Evolutionary conservation across 2,888 invertebrate species (phyloP).

Genomic region (Melieria picta): DNA sequence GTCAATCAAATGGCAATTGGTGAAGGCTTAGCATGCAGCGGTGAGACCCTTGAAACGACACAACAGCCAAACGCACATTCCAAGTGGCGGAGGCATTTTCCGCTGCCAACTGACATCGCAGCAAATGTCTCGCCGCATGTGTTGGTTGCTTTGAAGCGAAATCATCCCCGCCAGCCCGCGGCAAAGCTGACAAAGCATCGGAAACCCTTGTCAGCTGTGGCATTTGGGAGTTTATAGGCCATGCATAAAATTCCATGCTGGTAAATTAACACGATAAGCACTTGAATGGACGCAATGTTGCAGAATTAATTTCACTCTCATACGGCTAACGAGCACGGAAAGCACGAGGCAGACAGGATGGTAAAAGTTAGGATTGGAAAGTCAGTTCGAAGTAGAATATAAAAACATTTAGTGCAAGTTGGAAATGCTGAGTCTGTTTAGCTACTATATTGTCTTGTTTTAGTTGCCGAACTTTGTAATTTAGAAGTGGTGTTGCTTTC

Average conservation of each 20-base stretch:
- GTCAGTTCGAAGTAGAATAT: no score
- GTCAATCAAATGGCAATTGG: constrained; percentile 64
- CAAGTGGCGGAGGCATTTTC: neutral
- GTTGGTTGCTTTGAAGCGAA: no score
- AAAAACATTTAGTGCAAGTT: no score
- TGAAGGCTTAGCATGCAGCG: constrained; percentile 50
- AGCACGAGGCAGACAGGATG: no score
- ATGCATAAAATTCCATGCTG: constrained; percentile 44
- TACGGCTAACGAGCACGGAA: no score
- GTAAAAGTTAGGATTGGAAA: no score
- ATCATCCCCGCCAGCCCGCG: no score
- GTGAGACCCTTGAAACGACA: neutral
- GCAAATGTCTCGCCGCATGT: constrained; percentile 14
- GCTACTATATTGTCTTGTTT: no score
- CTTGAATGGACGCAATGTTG: constrained; percentile 63
- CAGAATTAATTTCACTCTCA: constrained; percentile 54
- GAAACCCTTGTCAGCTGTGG: neutral
- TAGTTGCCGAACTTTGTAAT: no score
- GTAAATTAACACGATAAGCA: constrained; percentile 65
- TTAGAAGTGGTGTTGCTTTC: no score
- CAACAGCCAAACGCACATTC: neutral
- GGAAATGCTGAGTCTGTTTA: no score
- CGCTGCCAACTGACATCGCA: constrained; percentile 8
- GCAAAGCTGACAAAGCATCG: no score
- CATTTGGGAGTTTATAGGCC: constrained; percentile 43